Conservation (phyloP, 1,140 invertebrate genomes). For the Heliothis subflexa region DNA sequence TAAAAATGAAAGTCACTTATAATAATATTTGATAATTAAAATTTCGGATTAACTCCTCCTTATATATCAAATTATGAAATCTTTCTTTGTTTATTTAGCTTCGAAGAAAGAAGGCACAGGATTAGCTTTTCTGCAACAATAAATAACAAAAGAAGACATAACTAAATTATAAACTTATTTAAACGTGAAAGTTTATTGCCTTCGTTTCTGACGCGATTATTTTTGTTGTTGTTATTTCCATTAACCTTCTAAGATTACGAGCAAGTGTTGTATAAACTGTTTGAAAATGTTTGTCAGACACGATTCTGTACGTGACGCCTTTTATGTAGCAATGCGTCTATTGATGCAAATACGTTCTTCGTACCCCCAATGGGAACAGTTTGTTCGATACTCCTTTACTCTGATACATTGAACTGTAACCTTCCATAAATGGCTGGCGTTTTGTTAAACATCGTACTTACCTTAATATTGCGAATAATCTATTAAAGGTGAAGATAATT, state of each 20-base stretch:
- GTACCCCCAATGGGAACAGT: constrained; percentile 40
- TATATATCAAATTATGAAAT: constrained; percentile 24
- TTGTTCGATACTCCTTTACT: constrained; percentile 31
- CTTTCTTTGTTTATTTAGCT: constrained; percentile 7
- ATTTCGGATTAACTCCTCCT: constrained; percentile 18
- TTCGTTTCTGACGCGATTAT: constrained; percentile 29
- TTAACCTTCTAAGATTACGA: constrained; percentile 6
- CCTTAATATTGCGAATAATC: neutral
- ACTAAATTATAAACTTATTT: constrained; percentile 35
- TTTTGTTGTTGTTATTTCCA: constrained; percentile 21
- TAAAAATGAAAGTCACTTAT: constrained; percentile 35
- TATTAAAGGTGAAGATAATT: neutral
- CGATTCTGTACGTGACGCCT: constrained; percentile 29
- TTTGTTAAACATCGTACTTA: neutral
- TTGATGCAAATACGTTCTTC: constrained; percentile 52
- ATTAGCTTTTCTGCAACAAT: constrained; percentile 30
- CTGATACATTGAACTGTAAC: constrained; percentile 16
- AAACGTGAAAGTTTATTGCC: constrained; percentile 32
- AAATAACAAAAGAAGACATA: constrained; percentile 26
- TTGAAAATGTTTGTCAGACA: constrained; percentile 35
- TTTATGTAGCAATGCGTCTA: constrained; percentile 45
- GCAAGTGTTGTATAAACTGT: constrained; percentile 29
- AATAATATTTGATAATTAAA: constrained; percentile 20
- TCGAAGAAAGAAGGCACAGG: neutral
- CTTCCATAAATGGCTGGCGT: neutral